Percentiles rank a stretch among this genome's conserved stretches.
phyloP scores from a whole-genome alignment of 2,113 vertebrate species.

The Psephotus haematonotus region DNA sequence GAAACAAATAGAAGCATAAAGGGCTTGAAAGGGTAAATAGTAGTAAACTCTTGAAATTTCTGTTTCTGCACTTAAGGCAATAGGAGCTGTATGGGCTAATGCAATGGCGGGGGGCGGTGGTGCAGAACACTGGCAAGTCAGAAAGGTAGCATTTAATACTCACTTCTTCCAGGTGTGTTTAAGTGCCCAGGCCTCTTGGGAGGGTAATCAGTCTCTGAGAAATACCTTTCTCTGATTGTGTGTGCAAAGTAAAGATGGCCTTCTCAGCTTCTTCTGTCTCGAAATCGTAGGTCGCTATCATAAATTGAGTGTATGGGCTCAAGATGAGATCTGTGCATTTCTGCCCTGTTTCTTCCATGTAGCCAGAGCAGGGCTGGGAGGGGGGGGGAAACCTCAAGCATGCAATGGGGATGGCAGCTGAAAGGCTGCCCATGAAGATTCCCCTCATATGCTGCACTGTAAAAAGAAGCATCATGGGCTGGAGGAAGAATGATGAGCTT shows the following conservation, averaged over 20 bases:
- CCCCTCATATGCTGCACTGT: background rate
- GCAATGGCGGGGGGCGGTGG: background rate
- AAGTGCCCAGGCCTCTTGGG: background rate
- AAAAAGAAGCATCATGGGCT: background rate
- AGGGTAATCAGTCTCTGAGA: background rate
- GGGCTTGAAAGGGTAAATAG: background rate
- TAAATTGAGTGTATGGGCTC: background rate
- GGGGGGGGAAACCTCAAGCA: background rate
- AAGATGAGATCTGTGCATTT: background rate
- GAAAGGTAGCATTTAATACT: background rate
- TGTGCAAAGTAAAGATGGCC: background rate
- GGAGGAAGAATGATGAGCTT: background rate
- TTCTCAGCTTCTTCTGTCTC: background rate
- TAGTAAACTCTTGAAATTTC: background rate
- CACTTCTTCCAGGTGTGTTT: background rate
- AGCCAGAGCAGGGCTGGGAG: background rate
- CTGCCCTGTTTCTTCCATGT: background rate
- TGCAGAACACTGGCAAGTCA: accelerated
- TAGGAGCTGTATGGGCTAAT: background rate
- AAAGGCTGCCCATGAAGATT: background rate
- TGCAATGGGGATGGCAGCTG: background rate
- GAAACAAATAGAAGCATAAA: background rate
- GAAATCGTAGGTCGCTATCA: background rate
- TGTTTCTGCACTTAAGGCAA: background rate
- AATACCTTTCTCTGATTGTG: background rate